Base-by-base conservation (phyloP, 2,797 vertebrate species). In the Carcharodon carcharias region DNA sequence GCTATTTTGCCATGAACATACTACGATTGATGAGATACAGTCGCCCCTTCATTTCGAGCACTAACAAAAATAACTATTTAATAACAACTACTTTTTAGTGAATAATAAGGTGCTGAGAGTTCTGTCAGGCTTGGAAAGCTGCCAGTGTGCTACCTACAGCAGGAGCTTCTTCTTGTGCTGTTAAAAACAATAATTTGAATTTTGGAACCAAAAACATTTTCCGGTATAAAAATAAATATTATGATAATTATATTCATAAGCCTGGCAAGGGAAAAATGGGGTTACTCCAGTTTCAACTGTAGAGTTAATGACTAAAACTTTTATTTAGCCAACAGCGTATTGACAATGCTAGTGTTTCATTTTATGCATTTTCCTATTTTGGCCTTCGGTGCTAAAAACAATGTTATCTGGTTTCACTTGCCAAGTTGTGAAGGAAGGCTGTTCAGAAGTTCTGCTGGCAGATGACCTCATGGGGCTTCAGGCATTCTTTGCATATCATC, bases 401-500 rank as follows among this genome's bases (percentile, higher is more conserved):
- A 95, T 95, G 94, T 77, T 95, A 56, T 95, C 94, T 9, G 56
- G 71, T 54, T 73, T 28, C 94, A 77, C 54, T 95, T 73, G 94
- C 94, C 94, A 95, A 95, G 69, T 95, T 58, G 45, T 77, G 67
- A 77, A 73, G 94, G 69, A 77, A 95, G 71, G 94, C 50, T 95
- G 67, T 95, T 95, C 94, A 54, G 71, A 95, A 58, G 69, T 95
- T 95, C 54, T 95, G 94, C 71, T 95, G 94, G 12, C 94, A 77
- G 94, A 95, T 95, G 94, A 95, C 94, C 87, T 71, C 87, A 28
- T 92, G 96, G 96, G 96, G 88, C 69, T 63, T 92, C 97, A 97
- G 97, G 97, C 97, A 97, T 97, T 97, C 96, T 97, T 96, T 97
- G 96, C 96, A 95, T 97, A 97, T 98, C 97, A 97, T 97, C 97